Evolutionary conservation across 2,888 invertebrate species (phyloP).

Genomic region (Agrochola litura): DNA sequence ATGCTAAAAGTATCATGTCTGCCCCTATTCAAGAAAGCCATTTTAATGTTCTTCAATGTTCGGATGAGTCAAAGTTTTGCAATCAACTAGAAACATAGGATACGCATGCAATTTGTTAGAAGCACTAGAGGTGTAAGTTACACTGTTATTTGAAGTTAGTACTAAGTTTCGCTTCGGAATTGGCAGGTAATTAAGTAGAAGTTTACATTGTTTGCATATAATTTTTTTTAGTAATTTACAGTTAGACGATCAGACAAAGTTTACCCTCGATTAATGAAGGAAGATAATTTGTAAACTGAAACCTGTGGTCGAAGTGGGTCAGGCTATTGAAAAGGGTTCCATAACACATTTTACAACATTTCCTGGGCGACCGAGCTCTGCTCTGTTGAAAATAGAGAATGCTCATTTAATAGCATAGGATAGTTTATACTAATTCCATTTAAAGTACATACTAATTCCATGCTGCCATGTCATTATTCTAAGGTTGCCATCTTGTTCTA

Average conservation of each 20-base stretch:
- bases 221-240: slow-evolving; percentile 12
- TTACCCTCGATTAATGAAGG: neutral
- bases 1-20: neutral
- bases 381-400: too few relatives aligned
- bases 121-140: slow-evolving; percentile 16
- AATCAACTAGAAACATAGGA: slow-evolving; percentile 20
- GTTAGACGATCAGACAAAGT: neutral
- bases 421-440: too few relatives aligned
- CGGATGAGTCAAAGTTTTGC: slow-evolving; percentile 15
- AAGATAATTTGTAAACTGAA: neutral
- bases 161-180: slow-evolving; percentile 30
- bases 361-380: too few relatives aligned
- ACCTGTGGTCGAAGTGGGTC: too few relatives aligned
- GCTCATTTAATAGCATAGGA: too few relatives aligned
- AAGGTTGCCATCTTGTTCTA: too few relatives aligned
- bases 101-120: slow-evolving; percentile 38
- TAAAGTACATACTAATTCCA: too few relatives aligned
- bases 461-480: too few relatives aligned
- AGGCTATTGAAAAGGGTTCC: too few relatives aligned
- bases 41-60: neutral
- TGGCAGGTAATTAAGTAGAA: slow-evolving; percentile 27
- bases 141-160: slow-evolving; percentile 18
- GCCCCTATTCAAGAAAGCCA: neutral
- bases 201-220: neutral
- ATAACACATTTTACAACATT: too few relatives aligned